phyloP scores from a whole-genome alignment of 2,888 invertebrate genomes.

The Drosophila anceps region DNA sequence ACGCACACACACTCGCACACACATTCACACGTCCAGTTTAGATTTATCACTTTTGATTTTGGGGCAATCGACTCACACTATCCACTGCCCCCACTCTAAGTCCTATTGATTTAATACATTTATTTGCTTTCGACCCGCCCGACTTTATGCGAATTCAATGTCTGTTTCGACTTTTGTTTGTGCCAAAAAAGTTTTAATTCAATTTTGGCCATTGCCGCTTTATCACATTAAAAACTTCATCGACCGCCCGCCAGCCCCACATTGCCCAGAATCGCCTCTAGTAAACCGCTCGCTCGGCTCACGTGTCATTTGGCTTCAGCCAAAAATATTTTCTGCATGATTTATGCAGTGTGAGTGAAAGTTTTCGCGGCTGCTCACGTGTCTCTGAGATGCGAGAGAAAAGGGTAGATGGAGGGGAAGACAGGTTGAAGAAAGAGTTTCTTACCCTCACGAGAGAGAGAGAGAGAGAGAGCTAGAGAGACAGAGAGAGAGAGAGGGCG shows the following conservation, averaged over 20 bases:
- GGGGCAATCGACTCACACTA: conserved; percentile 22
- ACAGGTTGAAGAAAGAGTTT: no score
- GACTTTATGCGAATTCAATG: conserved; percentile 36
- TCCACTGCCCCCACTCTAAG: not conserved
- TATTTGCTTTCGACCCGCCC: conserved; percentile 59
- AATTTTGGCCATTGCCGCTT: conserved; percentile 53
- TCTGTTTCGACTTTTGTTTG: conserved; percentile 52
- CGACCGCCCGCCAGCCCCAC: conserved; percentile 9
- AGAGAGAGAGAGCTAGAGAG: no score
- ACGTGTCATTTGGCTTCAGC: conserved; percentile 5
- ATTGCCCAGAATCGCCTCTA: conserved; percentile 8
- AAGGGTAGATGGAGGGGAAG: no score
- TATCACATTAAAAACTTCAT: conserved; percentile 75
- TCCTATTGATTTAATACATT: conserved; percentile 79
- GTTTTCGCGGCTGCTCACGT: conserved; percentile 11
- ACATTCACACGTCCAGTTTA: conserved; percentile 68
- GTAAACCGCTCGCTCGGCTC: conserved; percentile 3
- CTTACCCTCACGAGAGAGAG: no score
- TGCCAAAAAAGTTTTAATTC: conserved; percentile 70
- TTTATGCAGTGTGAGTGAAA: conserved; percentile 43
- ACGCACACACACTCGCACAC: conserved; percentile 19
- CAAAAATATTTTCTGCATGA: conserved; percentile 36
- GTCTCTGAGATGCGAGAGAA: not conserved
- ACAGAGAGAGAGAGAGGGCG: no score
- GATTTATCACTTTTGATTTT: conserved; percentile 82